These are phyloP conservation scores for Ceratothoa steindachneri DNA, from an alignment of 2,888 invertebrate species.

Conservation along the genomic window DNA sequence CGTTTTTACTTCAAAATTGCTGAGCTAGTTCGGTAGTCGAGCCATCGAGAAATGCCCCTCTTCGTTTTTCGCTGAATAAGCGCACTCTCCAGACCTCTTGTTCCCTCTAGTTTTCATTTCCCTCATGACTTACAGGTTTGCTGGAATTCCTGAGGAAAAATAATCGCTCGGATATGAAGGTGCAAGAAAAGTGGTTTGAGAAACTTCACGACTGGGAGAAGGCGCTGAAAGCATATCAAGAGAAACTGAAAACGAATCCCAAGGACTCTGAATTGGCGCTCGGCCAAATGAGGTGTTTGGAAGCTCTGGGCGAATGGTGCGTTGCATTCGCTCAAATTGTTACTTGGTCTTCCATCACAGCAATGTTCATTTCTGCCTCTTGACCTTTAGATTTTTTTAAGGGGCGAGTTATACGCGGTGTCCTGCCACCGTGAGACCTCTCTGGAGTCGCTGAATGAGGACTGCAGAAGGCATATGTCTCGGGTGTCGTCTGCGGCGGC, in stretches of 20 bases:
- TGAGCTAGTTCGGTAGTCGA: no score
- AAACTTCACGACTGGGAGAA: conserved; percentile 98
- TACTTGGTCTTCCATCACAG: no score
- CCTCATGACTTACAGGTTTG: no score
- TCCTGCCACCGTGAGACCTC: conserved; percentile 74
- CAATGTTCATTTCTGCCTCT: no score
- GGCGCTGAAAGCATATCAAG: conserved; percentile 80
- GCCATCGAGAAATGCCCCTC: no score
- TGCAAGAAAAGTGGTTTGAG: conserved; percentile 94
- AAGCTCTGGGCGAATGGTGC: conserved; percentile 95
- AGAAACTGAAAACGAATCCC: conserved; percentile 59
- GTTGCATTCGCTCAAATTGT: conserved; percentile 30
- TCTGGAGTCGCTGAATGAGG: conserved; percentile 54
- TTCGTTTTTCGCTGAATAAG: no score
- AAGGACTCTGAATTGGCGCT: conserved; percentile 74
- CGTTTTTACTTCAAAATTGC: no score
- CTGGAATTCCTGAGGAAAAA: conserved; percentile 78
- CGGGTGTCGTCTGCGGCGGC: conserved; percentile 85
- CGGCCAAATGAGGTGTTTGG: conserved; percentile 92
- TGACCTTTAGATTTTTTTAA: no score
- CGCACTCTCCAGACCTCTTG: no score
- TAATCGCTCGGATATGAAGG: conserved; percentile 50
- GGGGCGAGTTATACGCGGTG: conserved; percentile 68
- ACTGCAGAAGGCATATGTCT: conserved; percentile 66
- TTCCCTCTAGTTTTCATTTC: no score